Conservation (phyloP, 2,888 invertebrate species). For the Epinotia bilunana region DNA sequence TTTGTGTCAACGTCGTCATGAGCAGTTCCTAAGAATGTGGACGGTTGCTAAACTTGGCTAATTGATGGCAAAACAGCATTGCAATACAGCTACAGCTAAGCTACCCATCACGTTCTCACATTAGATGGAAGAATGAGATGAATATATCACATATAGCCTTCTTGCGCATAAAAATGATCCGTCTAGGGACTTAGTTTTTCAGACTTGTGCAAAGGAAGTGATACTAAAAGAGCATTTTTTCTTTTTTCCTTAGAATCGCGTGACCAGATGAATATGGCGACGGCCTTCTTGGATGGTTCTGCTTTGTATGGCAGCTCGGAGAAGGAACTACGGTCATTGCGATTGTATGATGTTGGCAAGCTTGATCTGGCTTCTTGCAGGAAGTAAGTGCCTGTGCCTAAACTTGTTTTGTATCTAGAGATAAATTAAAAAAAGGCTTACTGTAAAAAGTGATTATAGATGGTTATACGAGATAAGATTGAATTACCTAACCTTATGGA, state of each 20-base stretch:
- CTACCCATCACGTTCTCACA: not conserved
- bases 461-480: too few species aligned
- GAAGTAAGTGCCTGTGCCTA: conserved; percentile 68
- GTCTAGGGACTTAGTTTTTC: not conserved
- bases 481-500: too few species aligned
- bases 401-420: too few species aligned
- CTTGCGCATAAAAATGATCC: not conserved
- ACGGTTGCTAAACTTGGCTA: conserved; percentile 29
- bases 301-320: conserved; percentile 92
- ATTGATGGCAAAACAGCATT: conserved; percentile 26
- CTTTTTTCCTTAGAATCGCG: conserved; percentile 83
- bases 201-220: not conserved
- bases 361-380: conserved; percentile 88
- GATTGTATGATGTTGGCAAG: conserved; percentile 89
- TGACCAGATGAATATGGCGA: conserved; percentile 94
- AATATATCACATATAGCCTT: not conserved
- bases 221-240: not conserved
- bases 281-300: conserved; percentile 93
- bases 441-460: too few species aligned
- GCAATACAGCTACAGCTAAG: conserved; percentile 1
- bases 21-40: conserved; percentile 25
- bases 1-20: conserved; percentile 24
- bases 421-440: too few species aligned
- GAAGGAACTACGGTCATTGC: conserved; percentile 87
- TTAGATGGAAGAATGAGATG: not conserved